A percentile compares a stretch with the other conserved stretches of the same genome.
phyloP scores from a whole-genome alignment of 2,888 invertebrate genomes.

The Netelia inedita region DNA sequence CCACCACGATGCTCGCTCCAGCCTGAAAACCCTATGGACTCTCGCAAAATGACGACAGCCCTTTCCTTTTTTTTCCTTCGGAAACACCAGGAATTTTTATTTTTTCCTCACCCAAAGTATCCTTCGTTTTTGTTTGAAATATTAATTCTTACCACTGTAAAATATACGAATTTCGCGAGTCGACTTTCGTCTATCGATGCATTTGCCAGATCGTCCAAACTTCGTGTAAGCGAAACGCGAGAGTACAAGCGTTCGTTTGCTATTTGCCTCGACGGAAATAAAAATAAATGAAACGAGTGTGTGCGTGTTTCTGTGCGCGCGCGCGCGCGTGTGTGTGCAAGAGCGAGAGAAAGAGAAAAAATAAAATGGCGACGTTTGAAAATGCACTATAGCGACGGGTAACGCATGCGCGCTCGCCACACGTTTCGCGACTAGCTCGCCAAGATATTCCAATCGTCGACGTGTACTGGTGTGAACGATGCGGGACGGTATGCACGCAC shows the following conservation, averaged over 20 bases:
- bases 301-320: no score
- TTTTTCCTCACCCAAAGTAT: not conserved
- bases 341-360: constrained; percentile 51
- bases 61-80: not conserved
- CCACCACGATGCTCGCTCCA: not conserved
- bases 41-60: constrained; percentile 4
- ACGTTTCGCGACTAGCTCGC: constrained; percentile 53
- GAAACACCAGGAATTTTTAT: not conserved
- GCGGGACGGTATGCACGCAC: not conserved
- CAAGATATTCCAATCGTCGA: constrained; percentile 68
- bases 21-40: constrained; percentile 30
- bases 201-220: constrained; percentile 28
- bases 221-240: constrained; percentile 34
- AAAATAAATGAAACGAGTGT: constrained; percentile 26
- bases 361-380: constrained; percentile 71
- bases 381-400: constrained; percentile 67
- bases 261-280: constrained; percentile 37
- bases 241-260: constrained; percentile 17
- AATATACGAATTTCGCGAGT: not conserved
- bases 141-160: not conserved
- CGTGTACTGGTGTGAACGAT: constrained; percentile 6
- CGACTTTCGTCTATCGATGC: constrained; percentile 12
- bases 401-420: constrained; percentile 65
- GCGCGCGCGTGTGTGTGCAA: no score
- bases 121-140: not conserved